A percentile compares a stretch with the other conserved stretches of the same genome.
Conservation (phyloP, 2,888 invertebrate species). For the Blera fallax region DNA sequence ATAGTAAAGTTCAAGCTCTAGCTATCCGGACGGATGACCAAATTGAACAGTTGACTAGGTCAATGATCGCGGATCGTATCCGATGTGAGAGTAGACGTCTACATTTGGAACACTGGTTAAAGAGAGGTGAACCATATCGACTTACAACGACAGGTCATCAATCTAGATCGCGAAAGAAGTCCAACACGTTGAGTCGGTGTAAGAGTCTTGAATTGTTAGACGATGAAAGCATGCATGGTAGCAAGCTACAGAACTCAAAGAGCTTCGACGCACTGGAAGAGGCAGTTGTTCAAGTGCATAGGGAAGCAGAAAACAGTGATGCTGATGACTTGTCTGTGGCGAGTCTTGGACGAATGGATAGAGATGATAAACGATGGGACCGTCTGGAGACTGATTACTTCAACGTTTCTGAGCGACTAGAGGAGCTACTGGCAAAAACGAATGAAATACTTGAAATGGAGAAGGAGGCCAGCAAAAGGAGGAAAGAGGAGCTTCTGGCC, state of each 20-base stretch:
- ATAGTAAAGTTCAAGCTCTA: constrained; percentile 90
- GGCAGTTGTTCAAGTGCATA: constrained; percentile 74
- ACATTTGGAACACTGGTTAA: constrained; percentile 88
- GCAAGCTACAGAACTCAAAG: constrained; percentile 80
- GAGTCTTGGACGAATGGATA: constrained; percentile 43
- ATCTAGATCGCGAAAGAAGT: constrained; percentile 84
- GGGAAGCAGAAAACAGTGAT: constrained; percentile 72
- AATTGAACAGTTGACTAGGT: constrained; percentile 86
- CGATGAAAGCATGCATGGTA: constrained; percentile 77
- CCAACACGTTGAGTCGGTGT: constrained; percentile 85
- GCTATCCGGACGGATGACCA: constrained; percentile 89
- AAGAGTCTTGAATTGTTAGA: constrained; percentile 87
- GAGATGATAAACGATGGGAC: constrained; percentile 61
- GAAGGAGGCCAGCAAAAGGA: constrained; percentile 74
- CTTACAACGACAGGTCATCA: constrained; percentile 82
- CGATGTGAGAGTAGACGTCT: constrained; percentile 84
- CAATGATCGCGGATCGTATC: constrained; percentile 79
- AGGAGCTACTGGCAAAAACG: constrained; percentile 78
- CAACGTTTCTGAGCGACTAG: constrained; percentile 78
- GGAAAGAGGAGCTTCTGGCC: constrained; percentile 61
- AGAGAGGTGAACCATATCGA: constrained; percentile 85
- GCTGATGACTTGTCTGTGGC: constrained; percentile 47
- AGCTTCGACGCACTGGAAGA: constrained; percentile 83
- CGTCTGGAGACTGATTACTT: constrained; percentile 77
- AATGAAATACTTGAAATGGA: constrained; percentile 79